phyloP scores from a whole-genome alignment of 2,797 vertebrate genomes.

The Emys orbicularis region DNA sequence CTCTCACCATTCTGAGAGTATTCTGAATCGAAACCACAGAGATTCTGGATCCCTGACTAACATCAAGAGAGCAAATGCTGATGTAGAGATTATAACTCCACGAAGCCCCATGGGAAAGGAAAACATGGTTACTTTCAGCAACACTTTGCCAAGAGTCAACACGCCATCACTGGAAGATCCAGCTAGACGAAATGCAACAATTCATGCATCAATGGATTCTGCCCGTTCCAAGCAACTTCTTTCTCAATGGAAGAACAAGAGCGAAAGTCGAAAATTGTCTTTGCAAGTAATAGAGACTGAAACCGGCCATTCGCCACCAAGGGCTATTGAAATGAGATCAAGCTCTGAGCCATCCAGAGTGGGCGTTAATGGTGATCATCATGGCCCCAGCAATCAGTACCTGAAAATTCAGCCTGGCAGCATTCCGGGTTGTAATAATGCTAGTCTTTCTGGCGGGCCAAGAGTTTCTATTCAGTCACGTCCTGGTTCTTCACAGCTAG shows the following conservation, averaged over 20 bases:
- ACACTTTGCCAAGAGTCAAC: conserved; percentile 95
- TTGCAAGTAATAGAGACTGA: conserved; percentile 91
- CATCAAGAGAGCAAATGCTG: conserved; percentile 88
- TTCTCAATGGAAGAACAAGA: conserved; percentile 98
- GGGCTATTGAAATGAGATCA: conserved; percentile 92
- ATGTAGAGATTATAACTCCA: conserved; percentile 91
- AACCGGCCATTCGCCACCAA: conserved; percentile 88
- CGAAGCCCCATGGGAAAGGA: conserved; percentile 91
- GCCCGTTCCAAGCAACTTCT: conserved; percentile 96
- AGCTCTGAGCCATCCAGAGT: conserved; percentile 89
- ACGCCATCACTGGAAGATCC: conserved; percentile 91
- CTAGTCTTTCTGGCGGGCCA: conserved; percentile 90
- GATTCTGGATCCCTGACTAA: conserved; percentile 88
- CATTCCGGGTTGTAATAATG: conserved; percentile 89
- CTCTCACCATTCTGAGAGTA: conserved; percentile 87
- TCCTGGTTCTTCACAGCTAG: conserved; percentile 95
- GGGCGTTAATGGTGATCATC: conserved; percentile 89
- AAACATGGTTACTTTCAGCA: conserved; percentile 94
- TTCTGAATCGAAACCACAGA: conserved; percentile 88
- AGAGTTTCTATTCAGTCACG: conserved; percentile 93
- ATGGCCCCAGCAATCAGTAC: conserved; percentile 83
- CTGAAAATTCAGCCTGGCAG: conserved; percentile 86
- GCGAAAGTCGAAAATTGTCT: conserved; percentile 91
- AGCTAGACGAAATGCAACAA: conserved; percentile 89
- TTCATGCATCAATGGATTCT: conserved; percentile 95